These are phyloP conservation scores for Polymixis lichenea DNA, from an alignment of 2,888 invertebrate genomes.

Conservation along the genomic window DNA sequence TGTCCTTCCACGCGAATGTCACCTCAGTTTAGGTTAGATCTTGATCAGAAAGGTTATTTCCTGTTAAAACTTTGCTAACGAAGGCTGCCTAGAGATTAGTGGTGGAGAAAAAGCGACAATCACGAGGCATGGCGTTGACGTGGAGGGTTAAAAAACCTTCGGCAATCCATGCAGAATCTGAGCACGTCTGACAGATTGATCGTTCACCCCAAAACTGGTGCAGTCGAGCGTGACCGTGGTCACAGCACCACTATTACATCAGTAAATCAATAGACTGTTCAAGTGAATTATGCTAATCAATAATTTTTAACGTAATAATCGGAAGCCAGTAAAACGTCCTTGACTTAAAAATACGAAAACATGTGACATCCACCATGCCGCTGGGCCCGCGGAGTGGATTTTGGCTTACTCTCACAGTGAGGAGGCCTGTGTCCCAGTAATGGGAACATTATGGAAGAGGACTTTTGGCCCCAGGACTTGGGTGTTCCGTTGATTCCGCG, in stretches of 20 bases:
- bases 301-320: background rate
- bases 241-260: conserved; percentile 40
- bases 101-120: conserved; percentile 33
- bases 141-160: conserved; percentile 20
- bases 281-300: conserved; percentile 3
- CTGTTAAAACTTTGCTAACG: conserved; percentile 18
- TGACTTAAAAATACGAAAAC: background rate
- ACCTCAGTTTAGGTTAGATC: conserved; percentile 9
- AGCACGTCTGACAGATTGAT: conserved; percentile 64
- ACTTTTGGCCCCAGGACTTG: no score
- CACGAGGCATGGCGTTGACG: conserved; percentile 14
- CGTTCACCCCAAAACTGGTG: conserved; percentile 60
- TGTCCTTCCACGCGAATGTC: conserved; percentile 33
- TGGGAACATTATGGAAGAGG: background rate
- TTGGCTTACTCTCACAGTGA: background rate
- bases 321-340: background rate
- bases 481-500: no score
- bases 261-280: conserved; percentile 37
- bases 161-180: conserved; percentile 52
- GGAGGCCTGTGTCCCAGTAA: background rate
- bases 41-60: conserved; percentile 3
- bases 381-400: background rate
- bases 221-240: conserved; percentile 59
- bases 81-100: conserved; percentile 34
- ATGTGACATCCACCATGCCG: background rate